Conservation (phyloP, 1,140 invertebrate genomes). For the Polypedilum pembai region DNA sequence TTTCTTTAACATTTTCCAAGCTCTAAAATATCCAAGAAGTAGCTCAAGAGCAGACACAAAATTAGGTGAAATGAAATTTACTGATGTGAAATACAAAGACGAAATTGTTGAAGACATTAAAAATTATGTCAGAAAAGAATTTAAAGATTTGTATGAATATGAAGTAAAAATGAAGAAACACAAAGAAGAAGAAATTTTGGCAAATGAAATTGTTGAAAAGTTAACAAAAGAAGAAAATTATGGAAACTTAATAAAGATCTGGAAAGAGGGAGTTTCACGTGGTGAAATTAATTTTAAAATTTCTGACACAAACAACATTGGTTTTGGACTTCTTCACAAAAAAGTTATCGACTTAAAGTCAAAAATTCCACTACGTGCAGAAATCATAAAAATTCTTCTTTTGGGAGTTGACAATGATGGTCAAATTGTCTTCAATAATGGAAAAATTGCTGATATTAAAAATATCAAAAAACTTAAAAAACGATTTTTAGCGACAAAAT, state of each 20-base stretch:
- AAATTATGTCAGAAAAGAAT: neutral
- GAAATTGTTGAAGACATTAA: neutral
- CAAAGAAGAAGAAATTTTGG: neutral
- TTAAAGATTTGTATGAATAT: neutral
- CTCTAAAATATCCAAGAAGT: neutral
- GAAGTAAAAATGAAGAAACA: neutral
- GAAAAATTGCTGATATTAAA: neutral
- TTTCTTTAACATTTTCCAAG: neutral
- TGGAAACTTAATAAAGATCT: neutral
- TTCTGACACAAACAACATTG: neutral
- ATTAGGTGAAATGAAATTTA: neutral
- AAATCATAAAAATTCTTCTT: neutral
- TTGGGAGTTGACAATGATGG: neutral
- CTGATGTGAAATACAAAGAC: neutral
- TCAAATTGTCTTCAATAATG: neutral
- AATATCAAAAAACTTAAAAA: conserved; percentile 1
- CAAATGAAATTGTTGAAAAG: neutral
- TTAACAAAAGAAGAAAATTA: neutral
- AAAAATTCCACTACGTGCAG: neutral
- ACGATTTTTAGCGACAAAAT: neutral
- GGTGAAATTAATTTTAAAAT: neutral
- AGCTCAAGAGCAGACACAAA: neutral
- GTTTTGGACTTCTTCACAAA: neutral
- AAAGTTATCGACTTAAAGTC: neutral
- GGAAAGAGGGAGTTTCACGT: neutral